Base-by-base conservation (phyloP, 2,797 vertebrate species). In the Euthynnus affinis region DNA sequence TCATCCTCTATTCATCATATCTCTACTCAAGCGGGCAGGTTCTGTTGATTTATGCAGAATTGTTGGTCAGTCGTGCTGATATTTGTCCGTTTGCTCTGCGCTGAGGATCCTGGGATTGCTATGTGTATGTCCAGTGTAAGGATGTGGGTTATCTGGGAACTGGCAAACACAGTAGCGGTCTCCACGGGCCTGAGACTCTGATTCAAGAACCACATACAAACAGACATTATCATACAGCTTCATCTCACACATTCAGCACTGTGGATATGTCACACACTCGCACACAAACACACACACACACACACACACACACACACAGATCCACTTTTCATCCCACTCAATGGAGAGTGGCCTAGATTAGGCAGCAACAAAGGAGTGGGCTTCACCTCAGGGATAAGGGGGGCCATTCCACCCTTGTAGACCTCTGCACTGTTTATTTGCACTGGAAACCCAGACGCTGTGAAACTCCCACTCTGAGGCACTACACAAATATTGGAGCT, bases 391-490 rank as follows among this genome's bases (percentile, higher is more conserved):
- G 85, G 81, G 93, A 87, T 44, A 55, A 88, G 88, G 89, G 89
- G 86, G 91, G 82, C 4, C 85, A 74, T 82, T 76, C 92, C 90
- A 84, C 91, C 94, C 93, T 90, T 79, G 84, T 92, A 93, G 93
- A 95, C 93, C 93, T 92, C 90, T 91, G 82, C 86, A 88, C 91
- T 95, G 89, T 96, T 96, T 96, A 94, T 96, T 96, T 95, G 95
- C 94, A 93, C 93, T 93, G 92, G 92, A 94, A 95, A 92, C 91
- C 91, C 94, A 94, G 93, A 93, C 85, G 88, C 94, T 95, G 94
- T 93, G 92, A 95, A 95, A 93, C 89, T 92, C 91, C 90, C 92
- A 92, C 90, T 93, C 93, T 83, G 87, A 92, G 93, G 91, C 91
- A 83, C 91, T 92, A 89, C 88, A 85, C 91, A 94, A 93, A 94